Evolutionary conservation across 1,140 invertebrate species (phyloP).

Genomic region (Pseudomyrmex sp.): DNA sequence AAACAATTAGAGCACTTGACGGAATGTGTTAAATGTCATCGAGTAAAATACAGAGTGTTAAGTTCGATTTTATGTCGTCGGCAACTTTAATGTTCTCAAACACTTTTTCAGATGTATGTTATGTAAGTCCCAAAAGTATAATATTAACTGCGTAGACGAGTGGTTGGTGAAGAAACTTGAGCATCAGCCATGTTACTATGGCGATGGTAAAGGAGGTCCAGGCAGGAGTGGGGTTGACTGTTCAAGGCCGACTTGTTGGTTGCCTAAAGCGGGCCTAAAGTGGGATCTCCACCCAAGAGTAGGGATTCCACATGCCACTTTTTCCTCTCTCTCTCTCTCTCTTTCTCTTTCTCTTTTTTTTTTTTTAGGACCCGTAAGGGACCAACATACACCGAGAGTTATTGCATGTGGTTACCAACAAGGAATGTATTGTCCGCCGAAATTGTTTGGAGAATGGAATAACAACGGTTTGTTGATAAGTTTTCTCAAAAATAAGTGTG

Average conservation of each 20-base stretch:
- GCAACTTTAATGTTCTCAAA: neutral
- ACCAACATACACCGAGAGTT: constrained; percentile 62
- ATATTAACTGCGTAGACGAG: constrained; percentile 62
- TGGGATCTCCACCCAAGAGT: constrained; percentile 41
- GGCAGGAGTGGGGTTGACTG: constrained; percentile 64
- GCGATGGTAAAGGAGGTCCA: constrained; percentile 69
- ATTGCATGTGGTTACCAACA: constrained; percentile 64
- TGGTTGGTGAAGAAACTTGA: constrained; percentile 68
- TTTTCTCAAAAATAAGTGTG: neutral
- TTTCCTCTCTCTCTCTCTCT: neutral
- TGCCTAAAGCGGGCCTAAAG: constrained; percentile 68
- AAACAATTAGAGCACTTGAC: too few species aligned
- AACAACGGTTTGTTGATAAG: neutral
- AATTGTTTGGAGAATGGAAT: constrained; percentile 9
- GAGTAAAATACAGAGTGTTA: neutral
- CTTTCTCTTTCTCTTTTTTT: neutral
- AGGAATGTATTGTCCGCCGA: constrained; percentile 26
- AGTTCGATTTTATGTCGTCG: neutral
- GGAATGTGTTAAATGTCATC: neutral
- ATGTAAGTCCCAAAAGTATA: constrained; percentile 48
- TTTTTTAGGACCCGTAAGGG: constrained; percentile 8
- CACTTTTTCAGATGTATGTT: constrained; percentile 26
- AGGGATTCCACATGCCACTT: constrained; percentile 28
- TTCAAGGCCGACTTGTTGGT: constrained; percentile 79
- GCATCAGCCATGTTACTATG: constrained; percentile 75